Conservation (phyloP, 2,888 invertebrate species). For the Coremacera marginata region DNA sequence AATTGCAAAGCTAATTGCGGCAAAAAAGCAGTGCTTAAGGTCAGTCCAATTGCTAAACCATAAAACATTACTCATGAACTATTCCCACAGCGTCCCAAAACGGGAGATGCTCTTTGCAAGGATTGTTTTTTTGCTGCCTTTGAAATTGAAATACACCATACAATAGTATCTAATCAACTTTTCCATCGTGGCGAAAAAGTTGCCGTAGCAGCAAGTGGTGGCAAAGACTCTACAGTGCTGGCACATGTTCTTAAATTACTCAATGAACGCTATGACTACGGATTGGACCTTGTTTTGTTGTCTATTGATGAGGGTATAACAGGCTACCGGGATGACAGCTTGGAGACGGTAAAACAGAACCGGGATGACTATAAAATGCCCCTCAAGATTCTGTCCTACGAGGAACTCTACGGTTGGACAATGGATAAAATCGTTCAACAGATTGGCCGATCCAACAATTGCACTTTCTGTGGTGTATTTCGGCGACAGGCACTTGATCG, state of each 20-base stretch:
- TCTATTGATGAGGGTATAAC: slow-evolving; percentile 99
- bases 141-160: slow-evolving; percentile 94
- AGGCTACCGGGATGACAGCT: slow-evolving; percentile 94
- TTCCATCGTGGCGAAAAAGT: slow-evolving; percentile 88
- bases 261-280: slow-evolving; percentile 92
- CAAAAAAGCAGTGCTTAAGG: slow-evolving; percentile 81
- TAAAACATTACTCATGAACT: background rate
- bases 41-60: slow-evolving; percentile 59
- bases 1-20: slow-evolving; percentile 80
- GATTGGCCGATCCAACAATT: slow-evolving; percentile 92
- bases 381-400: slow-evolving; percentile 94
- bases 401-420: slow-evolving; percentile 99
- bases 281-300: slow-evolving; percentile 87
- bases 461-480: slow-evolving; percentile 96
- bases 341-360: slow-evolving; percentile 96
- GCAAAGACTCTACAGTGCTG: slow-evolving; percentile 97
- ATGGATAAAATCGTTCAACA: slow-evolving; percentile 97
- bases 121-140: slow-evolving; percentile 95
- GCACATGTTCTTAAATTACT: slow-evolving; percentile 86
- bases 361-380: slow-evolving; percentile 93
- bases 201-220: slow-evolving; percentile 94
- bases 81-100: slow-evolving; percentile 82
- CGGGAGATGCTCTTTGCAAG: slow-evolving; percentile 91
- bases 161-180: slow-evolving; percentile 83
- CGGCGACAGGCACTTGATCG: slow-evolving; percentile 95